Conservation (phyloP, 2,113 vertebrate genomes). For the Regulus satrapa region DNA sequence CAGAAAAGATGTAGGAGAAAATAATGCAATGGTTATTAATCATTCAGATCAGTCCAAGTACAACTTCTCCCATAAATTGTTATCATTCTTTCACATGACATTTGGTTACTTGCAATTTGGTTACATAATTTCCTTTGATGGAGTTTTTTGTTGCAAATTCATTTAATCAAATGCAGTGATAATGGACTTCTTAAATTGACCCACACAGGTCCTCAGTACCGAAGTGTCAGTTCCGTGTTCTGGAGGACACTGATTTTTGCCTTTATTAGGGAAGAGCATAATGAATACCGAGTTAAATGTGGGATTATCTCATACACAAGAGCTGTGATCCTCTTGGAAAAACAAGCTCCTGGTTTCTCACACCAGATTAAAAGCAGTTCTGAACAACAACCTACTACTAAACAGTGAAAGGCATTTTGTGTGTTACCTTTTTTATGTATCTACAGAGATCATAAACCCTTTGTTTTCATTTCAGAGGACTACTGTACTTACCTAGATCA, state of each 20-base stretch:
- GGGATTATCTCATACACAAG: background rate
- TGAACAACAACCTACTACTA: background rate
- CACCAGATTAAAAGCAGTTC: background rate
- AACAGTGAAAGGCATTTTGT: background rate
- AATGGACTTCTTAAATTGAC: background rate
- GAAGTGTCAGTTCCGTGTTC: background rate
- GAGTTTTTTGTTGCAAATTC: background rate
- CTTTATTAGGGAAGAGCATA: background rate
- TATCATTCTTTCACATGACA: background rate
- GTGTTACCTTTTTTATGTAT: background rate
- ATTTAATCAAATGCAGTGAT: background rate
- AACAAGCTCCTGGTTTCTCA: background rate
- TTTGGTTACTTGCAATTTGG: background rate
- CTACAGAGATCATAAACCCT: background rate
- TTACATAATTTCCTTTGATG: background rate
- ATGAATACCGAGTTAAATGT: background rate
- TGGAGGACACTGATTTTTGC: background rate
- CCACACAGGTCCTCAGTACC: background rate
- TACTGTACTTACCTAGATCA: constrained; percentile 83
- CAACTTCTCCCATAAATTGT: background rate
- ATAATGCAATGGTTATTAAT: background rate
- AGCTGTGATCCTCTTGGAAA: background rate
- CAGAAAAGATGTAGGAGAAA: background rate
- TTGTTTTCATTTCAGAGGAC: background rate
- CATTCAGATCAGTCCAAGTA: background rate